Evolutionary conservation across 2,797 vertebrate species (phyloP).

Genomic region (Staurois parvus): DNA sequence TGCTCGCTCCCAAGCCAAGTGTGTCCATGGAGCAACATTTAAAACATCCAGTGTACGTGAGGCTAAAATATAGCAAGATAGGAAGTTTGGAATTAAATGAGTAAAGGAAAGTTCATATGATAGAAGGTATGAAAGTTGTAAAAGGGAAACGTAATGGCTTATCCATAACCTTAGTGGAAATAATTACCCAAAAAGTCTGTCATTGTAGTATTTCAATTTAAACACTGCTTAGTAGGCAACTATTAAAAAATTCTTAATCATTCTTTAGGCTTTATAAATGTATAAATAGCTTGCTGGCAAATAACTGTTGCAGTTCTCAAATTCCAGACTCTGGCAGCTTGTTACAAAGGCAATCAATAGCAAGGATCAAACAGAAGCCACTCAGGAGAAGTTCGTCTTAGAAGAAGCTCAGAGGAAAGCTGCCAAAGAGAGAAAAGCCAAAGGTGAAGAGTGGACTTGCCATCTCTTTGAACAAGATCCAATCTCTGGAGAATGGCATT

Average conservation of each 20-base stretch:
- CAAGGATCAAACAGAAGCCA: slow-evolving; percentile 97
- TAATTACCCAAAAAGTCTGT: no score
- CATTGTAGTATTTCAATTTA: no score
- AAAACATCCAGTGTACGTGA: no score
- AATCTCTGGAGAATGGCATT: slow-evolving; percentile 94
- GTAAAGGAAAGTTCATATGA: no score
- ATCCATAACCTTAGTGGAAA: no score
- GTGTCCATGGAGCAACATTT: no score
- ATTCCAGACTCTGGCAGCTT: slow-evolving; percentile 92
- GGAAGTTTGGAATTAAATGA: no score
- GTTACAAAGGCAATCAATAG: slow-evolving; percentile 95
- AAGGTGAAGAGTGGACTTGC: slow-evolving; percentile 89
- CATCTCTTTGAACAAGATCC: slow-evolving; percentile 92
- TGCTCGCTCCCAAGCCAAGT: no score
- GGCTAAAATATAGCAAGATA: no score
- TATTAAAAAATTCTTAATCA: neutral
- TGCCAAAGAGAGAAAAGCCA: slow-evolving; percentile 90
- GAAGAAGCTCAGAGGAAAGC: slow-evolving; percentile 94
- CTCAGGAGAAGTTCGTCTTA: slow-evolving; percentile 93
- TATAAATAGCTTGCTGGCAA: neutral
- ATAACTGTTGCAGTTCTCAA: neutral
- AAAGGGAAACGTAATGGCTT: no score
- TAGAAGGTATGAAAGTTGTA: no score
- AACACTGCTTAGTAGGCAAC: neutral
- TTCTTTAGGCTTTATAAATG: neutral